Conservation (phyloP, 2,797 vertebrate species). For the Coreius guichenoti region DNA sequence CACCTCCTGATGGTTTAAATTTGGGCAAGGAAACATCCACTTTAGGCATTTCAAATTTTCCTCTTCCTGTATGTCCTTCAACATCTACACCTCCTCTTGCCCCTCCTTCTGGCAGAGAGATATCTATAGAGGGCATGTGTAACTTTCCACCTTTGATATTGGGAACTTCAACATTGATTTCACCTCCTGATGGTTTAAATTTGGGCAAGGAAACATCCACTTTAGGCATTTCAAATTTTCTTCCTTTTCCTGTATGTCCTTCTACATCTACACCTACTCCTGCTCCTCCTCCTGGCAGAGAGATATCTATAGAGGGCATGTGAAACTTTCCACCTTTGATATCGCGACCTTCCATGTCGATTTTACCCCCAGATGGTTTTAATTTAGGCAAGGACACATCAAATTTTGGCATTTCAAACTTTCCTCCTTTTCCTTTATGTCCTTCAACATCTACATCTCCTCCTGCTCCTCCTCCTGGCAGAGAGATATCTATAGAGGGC, state of each 20-base stretch:
- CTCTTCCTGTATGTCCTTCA: slow-evolving; percentile 4
- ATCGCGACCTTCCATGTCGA: not conserved
- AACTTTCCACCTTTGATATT: not conserved
- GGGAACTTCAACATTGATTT: not conserved
- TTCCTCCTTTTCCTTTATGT: not conserved
- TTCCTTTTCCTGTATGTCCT: too few species aligned
- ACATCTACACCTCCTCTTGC: slow-evolving; percentile 20
- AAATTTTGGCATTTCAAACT: slow-evolving; percentile 50
- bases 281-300: slow-evolving; percentile 52
- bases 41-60: too few species aligned
- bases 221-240: too few species aligned
- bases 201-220: too few species aligned
- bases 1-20: too few species aligned
- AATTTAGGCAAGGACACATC: slow-evolving; percentile 61
- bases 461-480: slow-evolving; percentile 5
- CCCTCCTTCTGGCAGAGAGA: not conserved
- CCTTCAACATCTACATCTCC: not conserved
- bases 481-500: too few species aligned
- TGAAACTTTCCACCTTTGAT: not conserved
- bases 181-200: not conserved
- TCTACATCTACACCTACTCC: too few species aligned
- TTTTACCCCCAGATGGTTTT: not conserved
- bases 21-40: too few species aligned
- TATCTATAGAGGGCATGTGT: too few species aligned
- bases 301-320: slow-evolving; percentile 62